phyloP scores from a whole-genome alignment of 1,140 invertebrate species.

The Caenorhabditis briggsae region DNA sequence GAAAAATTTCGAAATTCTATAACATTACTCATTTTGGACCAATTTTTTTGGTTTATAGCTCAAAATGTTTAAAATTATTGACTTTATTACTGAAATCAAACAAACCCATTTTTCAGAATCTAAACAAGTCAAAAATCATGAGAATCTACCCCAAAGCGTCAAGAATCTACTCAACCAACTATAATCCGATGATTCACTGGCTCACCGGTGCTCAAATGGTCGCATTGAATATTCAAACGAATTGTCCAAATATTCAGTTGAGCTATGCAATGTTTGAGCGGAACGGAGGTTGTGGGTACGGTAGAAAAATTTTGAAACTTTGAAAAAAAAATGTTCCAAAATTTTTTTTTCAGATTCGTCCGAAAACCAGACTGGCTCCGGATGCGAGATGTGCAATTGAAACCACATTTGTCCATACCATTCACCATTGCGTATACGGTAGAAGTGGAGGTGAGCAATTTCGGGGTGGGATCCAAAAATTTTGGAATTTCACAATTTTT shows the following conservation, averaged over 20 bases:
- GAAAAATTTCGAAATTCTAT: too few species aligned
- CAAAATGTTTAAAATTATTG: too few species aligned
- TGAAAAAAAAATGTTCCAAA: not conserved
- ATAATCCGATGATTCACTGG: slow-evolving; percentile 48
- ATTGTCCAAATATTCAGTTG: slow-evolving; percentile 17
- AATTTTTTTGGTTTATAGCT: too few species aligned
- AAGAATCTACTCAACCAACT: slow-evolving; percentile 33
- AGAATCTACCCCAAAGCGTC: slow-evolving; percentile 41
- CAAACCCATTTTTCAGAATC: slow-evolving; percentile 4
- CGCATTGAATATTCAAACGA: slow-evolving; percentile 25
- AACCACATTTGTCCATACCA: slow-evolving; percentile 4
- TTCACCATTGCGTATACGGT: slow-evolving; percentile 33
- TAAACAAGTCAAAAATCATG: slow-evolving; percentile 12
- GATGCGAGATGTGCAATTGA: slow-evolving; percentile 19
- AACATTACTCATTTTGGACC: too few species aligned
- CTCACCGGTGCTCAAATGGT: slow-evolving; percentile 31
- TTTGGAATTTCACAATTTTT: not conserved
- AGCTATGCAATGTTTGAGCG: slow-evolving; percentile 33
- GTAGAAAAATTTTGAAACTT: not conserved
- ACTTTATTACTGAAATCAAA: too few species aligned
- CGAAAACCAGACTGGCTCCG: slow-evolving; percentile 24
- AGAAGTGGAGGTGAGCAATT: slow-evolving; percentile 4
- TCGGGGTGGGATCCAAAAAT: not conserved
- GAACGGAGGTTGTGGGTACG: slow-evolving; percentile 41
- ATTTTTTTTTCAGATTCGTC: not conserved